Evolutionary conservation across 2,888 invertebrate genomes (phyloP).

Genomic region (Cacoxenus indagator): DNA sequence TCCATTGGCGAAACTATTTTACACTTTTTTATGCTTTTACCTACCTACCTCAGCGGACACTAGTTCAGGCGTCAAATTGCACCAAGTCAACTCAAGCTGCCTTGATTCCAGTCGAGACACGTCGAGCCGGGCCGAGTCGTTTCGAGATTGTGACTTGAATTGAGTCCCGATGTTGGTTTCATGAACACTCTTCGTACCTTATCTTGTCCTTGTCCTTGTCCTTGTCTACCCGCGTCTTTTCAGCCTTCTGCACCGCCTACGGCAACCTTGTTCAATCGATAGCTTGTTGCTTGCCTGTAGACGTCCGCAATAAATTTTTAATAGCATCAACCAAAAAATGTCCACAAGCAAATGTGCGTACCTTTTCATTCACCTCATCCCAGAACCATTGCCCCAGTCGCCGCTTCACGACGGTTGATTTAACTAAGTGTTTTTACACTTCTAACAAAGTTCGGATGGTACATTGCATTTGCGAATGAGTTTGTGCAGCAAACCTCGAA

Average conservation of each 20-base stretch:
- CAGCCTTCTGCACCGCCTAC: no score
- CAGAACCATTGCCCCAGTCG: conserved; percentile 43
- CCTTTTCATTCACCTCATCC: not conserved
- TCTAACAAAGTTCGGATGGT: no score
- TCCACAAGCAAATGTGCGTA: conserved; percentile 50
- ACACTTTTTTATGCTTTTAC: conserved; percentile 28
- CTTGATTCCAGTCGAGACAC: conserved; percentile 25
- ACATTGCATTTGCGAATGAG: no score
- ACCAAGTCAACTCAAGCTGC: not conserved
- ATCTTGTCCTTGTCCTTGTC: no score
- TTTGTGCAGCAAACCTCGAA: no score
- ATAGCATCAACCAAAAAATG: conserved; percentile 40
- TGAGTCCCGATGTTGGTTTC: no score
- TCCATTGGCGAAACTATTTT: conserved; percentile 43
- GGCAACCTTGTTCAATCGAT: no score
- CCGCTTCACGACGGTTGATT: conserved; percentile 34
- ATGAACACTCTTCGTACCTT: no score
- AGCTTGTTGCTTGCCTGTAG: conserved; percentile 20
- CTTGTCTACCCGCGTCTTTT: no score
- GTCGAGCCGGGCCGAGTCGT: no score
- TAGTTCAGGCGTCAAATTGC: conserved; percentile 42
- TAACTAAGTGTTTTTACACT: no score
- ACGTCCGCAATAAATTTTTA: conserved; percentile 51
- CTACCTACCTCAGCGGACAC: conserved; percentile 6
- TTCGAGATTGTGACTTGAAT: conserved; percentile 22